Evolutionary conservation across 2,113 vertebrate species (phyloP).

Genomic region (Leucoraja erinaceus): DNA sequence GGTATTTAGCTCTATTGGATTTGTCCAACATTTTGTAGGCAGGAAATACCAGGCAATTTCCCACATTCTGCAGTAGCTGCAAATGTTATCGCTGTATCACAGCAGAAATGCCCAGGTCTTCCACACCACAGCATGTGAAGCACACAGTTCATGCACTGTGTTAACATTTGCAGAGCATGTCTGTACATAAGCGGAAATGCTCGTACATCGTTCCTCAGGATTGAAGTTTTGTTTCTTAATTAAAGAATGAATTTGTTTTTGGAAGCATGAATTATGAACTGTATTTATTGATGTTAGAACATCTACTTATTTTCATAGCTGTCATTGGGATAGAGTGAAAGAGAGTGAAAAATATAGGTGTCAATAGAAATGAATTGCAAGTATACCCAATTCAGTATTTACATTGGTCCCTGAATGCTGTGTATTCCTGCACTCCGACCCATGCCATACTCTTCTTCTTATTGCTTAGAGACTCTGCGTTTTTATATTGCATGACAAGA

Average conservation of each 20-base stretch:
- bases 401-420: not conserved
- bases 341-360: not conserved
- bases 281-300: not conserved
- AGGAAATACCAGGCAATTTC: no score
- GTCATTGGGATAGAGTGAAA: not conserved
- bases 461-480: not conserved
- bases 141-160: not conserved
- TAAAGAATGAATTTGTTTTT: not conserved
- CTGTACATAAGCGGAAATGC: not conserved
- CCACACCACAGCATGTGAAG: not conserved
- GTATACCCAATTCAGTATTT: not conserved
- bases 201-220: not conserved
- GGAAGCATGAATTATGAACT: not conserved
- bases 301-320: not conserved
- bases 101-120: no score
- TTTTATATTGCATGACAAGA: not conserved
- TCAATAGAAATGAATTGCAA: not conserved
- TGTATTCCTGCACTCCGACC: not conserved
- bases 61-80: no score
- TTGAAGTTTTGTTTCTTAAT: no score
- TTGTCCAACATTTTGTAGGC: no score
- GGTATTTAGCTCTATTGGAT: no score
- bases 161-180: not conserved
- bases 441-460: not conserved
- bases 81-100: no score